A percentile compares a stretch with the other conserved stretches of the same genome.
Conservation (phyloP, 2,888 invertebrate species). For the Melieria picta region DNA sequence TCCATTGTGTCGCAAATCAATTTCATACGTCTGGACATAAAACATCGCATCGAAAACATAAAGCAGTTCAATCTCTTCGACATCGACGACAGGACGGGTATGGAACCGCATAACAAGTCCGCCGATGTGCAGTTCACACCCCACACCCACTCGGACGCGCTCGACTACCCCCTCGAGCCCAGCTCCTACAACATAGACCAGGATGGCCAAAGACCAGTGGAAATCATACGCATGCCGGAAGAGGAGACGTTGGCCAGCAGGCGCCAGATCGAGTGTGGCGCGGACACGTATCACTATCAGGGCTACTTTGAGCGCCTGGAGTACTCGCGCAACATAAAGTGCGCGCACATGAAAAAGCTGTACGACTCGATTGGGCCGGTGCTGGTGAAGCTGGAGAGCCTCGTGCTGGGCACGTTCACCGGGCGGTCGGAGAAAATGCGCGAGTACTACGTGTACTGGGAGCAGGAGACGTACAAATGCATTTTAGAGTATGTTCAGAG, state of each 20-base stretch:
- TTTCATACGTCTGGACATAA: conserved; percentile 74
- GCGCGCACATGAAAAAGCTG: conserved; percentile 75
- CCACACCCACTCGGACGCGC: background rate
- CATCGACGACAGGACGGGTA: conserved; percentile 44
- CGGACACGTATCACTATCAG: conserved; percentile 53
- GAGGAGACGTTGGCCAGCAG: conserved; percentile 25
- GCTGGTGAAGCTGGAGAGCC: conserved; percentile 84
- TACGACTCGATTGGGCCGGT: conserved; percentile 85
- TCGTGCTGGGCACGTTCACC: conserved; percentile 82
- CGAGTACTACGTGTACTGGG: conserved; percentile 84
- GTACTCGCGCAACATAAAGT: conserved; percentile 74
- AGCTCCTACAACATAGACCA: background rate
- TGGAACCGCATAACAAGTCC: background rate
- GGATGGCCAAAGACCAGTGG: background rate
- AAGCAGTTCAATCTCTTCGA: conserved; percentile 69
- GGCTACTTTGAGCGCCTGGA: conserved; percentile 78
- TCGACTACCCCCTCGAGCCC: background rate
- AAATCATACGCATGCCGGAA: conserved; percentile 39
- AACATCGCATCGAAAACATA: conserved; percentile 70
- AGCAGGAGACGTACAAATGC: conserved; percentile 78
- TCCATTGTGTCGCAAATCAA: conserved; percentile 77
- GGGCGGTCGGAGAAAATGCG: conserved; percentile 79
- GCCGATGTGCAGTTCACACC: conserved; percentile 19
- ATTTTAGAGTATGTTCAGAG: conserved; percentile 68
- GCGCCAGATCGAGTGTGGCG: conserved; percentile 48